phyloP scores from a whole-genome alignment of 2,797 vertebrate species.

The Spondyliosoma cantharus region DNA sequence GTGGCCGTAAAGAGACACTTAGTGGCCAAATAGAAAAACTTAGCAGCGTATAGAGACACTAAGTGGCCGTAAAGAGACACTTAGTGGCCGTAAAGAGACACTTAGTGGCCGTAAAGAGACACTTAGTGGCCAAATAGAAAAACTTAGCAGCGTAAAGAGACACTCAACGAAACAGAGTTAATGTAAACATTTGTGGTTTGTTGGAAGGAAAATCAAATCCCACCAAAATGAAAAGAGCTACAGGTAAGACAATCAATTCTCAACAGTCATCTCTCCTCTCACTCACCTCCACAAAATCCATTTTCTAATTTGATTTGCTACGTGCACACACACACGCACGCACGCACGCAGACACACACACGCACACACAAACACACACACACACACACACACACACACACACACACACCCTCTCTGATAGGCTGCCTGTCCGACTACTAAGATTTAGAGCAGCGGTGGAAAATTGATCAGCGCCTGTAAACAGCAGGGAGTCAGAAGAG shows the following conservation, averaged over 20 bases:
- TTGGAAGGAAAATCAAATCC: background rate
- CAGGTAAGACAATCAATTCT: slow-evolving; percentile 29
- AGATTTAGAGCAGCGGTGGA: slow-evolving; percentile 24
- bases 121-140: too few species aligned
- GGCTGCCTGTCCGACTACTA: slow-evolving; percentile 3
- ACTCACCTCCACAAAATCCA: slow-evolving; percentile 24
- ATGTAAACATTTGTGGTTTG: background rate
- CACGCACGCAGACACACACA: background rate
- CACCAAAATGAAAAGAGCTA: background rate
- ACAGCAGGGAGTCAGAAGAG: slow-evolving; percentile 3
- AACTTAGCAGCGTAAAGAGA: too few species aligned
- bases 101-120: too few species aligned
- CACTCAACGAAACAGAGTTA: background rate
- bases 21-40: too few species aligned
- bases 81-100: too few species aligned
- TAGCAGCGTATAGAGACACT: too few species aligned
- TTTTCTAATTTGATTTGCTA: slow-evolving; percentile 31
- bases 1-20: too few species aligned
- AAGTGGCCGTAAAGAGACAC: too few species aligned
- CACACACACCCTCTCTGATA: slow-evolving; percentile 13
- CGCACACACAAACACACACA: slow-evolving; percentile 6
- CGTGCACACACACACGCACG: background rate
- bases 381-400: slow-evolving; percentile 13
- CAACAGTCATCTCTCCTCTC: slow-evolving; percentile 21
- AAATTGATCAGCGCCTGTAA: slow-evolving; percentile 23